phyloP scores from a whole-genome alignment of 1,140 invertebrate genomes.

The Aethina tumida region DNA sequence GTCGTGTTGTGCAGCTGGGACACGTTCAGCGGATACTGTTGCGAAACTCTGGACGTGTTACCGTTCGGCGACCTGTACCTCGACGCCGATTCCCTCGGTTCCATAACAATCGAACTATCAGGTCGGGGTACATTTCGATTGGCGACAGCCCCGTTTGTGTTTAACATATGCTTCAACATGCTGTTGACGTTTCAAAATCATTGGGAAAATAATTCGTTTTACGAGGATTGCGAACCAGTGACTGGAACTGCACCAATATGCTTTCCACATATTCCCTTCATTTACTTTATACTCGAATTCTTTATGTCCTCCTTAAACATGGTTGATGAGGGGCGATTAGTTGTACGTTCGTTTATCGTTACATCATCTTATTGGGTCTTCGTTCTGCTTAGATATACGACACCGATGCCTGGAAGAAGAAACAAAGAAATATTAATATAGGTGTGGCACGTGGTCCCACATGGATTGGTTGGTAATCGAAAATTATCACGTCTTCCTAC shows the following conservation, averaged over 20 bases:
- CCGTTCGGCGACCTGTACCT: conserved; percentile 23
- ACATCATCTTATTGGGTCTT: no score
- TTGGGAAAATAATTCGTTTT: conserved; percentile 15
- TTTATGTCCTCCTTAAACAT: conserved; percentile 8
- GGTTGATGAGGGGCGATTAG: no score
- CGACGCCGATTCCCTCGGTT: conserved; percentile 23
- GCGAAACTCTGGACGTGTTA: conserved; percentile 26
- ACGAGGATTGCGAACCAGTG: conserved; percentile 19
- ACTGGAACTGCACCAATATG: conserved; percentile 20
- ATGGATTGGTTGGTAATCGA: no score
- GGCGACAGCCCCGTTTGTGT: conserved; percentile 28
- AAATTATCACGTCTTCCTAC: no score
- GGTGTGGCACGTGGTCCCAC: no score
- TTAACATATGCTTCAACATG: conserved; percentile 35
- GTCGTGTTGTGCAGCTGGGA: conserved; percentile 25
- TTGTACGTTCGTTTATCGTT: no score
- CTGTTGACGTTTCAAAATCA: conserved; percentile 18
- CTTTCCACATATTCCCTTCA: conserved; percentile 25
- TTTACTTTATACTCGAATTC: conserved; percentile 11
- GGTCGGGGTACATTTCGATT: conserved; percentile 28
- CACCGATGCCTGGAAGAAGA: neutral
- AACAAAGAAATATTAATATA: neutral
- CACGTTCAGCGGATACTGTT: conserved; percentile 30
- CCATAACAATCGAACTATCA: conserved; percentile 33
- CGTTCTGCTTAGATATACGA: neutral